Conservation (phyloP, 64 coral and sea anemone genomes). For the Acropora tenuis region DNA sequence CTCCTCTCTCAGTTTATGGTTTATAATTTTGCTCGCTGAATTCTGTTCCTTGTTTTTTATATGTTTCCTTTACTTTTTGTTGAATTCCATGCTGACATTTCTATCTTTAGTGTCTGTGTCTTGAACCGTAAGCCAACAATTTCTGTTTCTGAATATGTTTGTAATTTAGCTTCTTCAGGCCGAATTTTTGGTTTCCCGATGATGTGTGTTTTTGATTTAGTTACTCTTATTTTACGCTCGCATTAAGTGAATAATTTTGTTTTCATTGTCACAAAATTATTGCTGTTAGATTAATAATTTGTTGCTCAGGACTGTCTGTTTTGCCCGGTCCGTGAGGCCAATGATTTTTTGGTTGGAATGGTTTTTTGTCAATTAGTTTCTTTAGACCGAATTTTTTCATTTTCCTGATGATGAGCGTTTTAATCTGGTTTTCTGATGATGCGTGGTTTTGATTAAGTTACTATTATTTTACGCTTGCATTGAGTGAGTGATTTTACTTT, state of each 20-base stretch:
- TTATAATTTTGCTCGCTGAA: too few species aligned
- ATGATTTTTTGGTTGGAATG: constrained; percentile 2
- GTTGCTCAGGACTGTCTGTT: too few species aligned
- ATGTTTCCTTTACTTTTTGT: not conserved
- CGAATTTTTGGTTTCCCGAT: not conserved
- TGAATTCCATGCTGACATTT: not conserved
- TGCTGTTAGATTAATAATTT: not conserved
- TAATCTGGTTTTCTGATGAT: not conserved
- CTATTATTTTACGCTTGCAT: not conserved
- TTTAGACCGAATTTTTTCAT: too few species aligned
- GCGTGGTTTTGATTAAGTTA: not conserved
- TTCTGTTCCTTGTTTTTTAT: not conserved
- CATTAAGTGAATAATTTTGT: not conserved
- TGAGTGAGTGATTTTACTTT: not conserved
- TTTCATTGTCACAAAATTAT: not conserved
- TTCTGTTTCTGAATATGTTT: not conserved
- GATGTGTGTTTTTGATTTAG: not conserved
- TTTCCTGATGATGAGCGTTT: not conserved
- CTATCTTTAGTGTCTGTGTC: not conserved
- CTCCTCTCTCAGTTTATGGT: too few species aligned
- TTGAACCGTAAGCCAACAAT: not conserved
- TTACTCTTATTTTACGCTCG: not conserved
- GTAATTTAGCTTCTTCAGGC: not conserved
- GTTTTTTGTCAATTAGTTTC: too few species aligned
- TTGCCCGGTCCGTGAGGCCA: too few species aligned